Evolutionary conservation across 2,888 invertebrate genomes (phyloP), one percentile per base, ranked within the genome.

Genomic region (Meghimatium bilineatum): DNA sequence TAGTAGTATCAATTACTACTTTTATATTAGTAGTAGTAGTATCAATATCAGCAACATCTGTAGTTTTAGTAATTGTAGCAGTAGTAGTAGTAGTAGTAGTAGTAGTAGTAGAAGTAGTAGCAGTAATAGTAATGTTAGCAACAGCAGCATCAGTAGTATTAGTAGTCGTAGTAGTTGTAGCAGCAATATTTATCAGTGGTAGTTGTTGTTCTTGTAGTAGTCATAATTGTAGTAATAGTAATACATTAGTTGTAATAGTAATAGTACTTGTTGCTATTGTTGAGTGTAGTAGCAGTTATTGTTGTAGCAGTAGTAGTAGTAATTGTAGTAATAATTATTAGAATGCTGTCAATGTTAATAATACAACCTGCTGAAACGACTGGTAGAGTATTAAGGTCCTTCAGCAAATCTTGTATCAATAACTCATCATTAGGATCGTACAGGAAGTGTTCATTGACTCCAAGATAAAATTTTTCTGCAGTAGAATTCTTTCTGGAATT

Each of bases 361-460:
- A 5, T 8, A 2, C 1, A 23, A 97, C 98, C 96, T 92, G 97
- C 97, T 94, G 97, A 97, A 90, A 96, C 94, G 90, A 99, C 96
- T 81, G 96, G 96, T 91, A 96, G 88, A n/a, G 95, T 96, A 71
- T 95, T 95, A 96, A 99, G 96, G 91, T 97, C 96, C 87, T 95
- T 94, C 36, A 99, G 95, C 78, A 99, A 94, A 87, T 96, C 95
- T 83, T 97, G 96, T 63, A 98, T 96, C 85, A 96, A 94, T 6
- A 95, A 94, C 92, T 97, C 97, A 84, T 95, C 95, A 29, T 60
- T 32, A 82, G 96, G 95, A 82, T 96, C 95, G 93, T 99, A 99
- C 81, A 99, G 95, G 94, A 97, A 97, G 91, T 96, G 96, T 93
- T 97, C 97, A 82, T 97, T 96, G 92, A 99, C 98, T 93, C 96